These are phyloP conservation scores for Plebejus melissa DNA, from an alignment of 2,888 invertebrate genomes.

Conservation along the genomic window DNA sequence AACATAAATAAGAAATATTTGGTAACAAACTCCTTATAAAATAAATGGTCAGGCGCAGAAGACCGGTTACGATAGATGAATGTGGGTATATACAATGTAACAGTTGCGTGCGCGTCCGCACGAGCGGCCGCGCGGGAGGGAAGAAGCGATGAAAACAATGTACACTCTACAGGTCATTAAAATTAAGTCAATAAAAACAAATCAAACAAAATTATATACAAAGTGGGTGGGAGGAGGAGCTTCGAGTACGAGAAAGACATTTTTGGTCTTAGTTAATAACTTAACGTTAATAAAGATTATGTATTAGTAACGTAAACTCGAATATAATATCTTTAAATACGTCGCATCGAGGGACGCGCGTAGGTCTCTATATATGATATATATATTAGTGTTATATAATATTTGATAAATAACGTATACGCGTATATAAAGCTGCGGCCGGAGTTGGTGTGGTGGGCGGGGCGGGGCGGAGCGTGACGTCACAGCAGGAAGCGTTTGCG, in stretches of 20 bases:
- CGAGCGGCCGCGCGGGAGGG: background rate
- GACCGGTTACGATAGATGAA: constrained; percentile 47
- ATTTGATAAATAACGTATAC: constrained; percentile 32
- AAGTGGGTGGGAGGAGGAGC: constrained; percentile 64
- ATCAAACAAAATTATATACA: constrained; percentile 62
- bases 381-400: constrained; percentile 32
- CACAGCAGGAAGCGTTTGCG: constrained; percentile 78
- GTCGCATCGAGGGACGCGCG: constrained; percentile 13
- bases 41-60: constrained; percentile 48
- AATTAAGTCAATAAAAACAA: constrained; percentile 53
- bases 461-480: constrained; percentile 22
- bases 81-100: constrained; percentile 64
- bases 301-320: constrained; percentile 33
- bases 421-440: constrained; percentile 31
- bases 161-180: constrained; percentile 53
- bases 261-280: constrained; percentile 50
- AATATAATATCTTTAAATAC: constrained; percentile 26
- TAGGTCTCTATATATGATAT: constrained; percentile 21
- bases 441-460: constrained; percentile 20
- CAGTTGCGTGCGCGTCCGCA: constrained; percentile 36
- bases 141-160: constrained; percentile 42
- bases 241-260: constrained; percentile 46
- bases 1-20: constrained; percentile 75
- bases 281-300: constrained; percentile 37
- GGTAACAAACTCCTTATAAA: constrained; percentile 73